Evolutionary conservation across 2,797 vertebrate genomes (phyloP).

Genomic region (Streptopelia turtur): DNA sequence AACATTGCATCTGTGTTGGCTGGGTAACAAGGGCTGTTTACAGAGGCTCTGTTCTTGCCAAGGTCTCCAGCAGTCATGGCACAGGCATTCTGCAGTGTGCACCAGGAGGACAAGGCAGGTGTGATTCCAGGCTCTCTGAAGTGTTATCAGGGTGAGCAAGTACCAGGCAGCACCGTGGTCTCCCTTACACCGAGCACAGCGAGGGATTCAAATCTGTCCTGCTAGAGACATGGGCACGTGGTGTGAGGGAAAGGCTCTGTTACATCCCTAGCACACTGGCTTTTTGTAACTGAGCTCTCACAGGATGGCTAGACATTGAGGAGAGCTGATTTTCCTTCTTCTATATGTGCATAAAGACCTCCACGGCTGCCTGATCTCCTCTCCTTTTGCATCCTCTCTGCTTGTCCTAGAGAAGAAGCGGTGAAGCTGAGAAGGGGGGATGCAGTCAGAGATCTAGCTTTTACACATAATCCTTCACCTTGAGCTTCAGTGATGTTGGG

Average conservation of each 20-base stretch:
- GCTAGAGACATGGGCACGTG: not conserved
- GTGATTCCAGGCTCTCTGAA: not conserved
- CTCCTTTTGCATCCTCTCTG: not conserved
- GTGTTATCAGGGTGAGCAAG: not conserved
- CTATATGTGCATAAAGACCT: not conserved
- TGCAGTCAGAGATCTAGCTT: not conserved
- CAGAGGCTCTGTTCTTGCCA: not conserved
- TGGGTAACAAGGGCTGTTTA: constrained; percentile 5
- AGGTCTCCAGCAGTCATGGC: not conserved
- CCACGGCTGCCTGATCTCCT: not conserved
- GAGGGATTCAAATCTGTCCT: not conserved
- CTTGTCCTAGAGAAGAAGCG: not conserved
- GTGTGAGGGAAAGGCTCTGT: not conserved
- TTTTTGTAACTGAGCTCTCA: not conserved
- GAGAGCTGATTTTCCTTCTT: not conserved
- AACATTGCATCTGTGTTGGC: not conserved
- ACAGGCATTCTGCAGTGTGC: not conserved
- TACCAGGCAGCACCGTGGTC: not conserved
- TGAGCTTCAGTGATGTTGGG: not conserved
- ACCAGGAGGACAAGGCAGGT: not conserved
- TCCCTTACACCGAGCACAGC: accelerated
- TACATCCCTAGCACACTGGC: not conserved
- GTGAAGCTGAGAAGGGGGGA: not conserved
- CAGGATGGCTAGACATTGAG: not conserved
- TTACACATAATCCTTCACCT: not conserved